Percentiles rank a stretch among this genome's conserved stretches.
Conservation (phyloP, 2,888 invertebrate species). For the Spodoptera picta region DNA sequence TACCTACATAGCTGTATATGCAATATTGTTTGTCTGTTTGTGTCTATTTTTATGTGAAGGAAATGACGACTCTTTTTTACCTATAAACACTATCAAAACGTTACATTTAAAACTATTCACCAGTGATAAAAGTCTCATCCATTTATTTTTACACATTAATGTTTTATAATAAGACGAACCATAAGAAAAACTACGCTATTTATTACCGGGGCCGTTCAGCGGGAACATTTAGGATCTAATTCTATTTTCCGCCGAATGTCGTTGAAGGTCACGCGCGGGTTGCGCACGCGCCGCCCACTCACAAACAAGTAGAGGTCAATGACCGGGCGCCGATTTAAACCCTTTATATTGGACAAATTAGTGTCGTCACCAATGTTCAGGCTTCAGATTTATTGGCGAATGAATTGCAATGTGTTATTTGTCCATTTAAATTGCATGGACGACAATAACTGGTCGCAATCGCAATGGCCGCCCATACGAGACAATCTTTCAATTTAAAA, state of each 20-base stretch:
- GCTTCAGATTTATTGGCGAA: conserved; percentile 32
- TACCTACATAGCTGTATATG: too few relatives aligned
- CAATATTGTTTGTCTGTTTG: too few relatives aligned
- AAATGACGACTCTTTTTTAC: too few relatives aligned
- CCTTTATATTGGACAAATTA: conserved; percentile 45
- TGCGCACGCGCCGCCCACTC: conserved; percentile 75
- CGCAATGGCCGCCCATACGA: conserved; percentile 13
- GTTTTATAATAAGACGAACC: conserved; percentile 7
- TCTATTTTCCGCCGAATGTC: conserved; percentile 73
- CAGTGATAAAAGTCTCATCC: not conserved
- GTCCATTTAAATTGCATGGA: conserved; percentile 29
- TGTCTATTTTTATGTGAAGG: too few relatives aligned
- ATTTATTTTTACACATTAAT: conserved; percentile 15
- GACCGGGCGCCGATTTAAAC: conserved; percentile 63
- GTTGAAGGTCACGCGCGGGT: conserved; percentile 73
- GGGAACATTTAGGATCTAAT: conserved; percentile 49
- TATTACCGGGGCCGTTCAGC: conserved; percentile 39
- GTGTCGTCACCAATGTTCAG: conserved; percentile 35
- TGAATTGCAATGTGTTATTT: conserved; percentile 20
- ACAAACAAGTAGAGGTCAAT: conserved; percentile 74
- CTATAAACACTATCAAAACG: too few relatives aligned
- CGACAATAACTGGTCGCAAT: conserved; percentile 3
- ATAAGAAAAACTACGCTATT: conserved; percentile 27
- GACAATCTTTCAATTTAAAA: conserved; percentile 40
- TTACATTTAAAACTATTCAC: too few relatives aligned